Conservation (phyloP, 2,888 invertebrate species). For the Copidosoma aretas region DNA sequence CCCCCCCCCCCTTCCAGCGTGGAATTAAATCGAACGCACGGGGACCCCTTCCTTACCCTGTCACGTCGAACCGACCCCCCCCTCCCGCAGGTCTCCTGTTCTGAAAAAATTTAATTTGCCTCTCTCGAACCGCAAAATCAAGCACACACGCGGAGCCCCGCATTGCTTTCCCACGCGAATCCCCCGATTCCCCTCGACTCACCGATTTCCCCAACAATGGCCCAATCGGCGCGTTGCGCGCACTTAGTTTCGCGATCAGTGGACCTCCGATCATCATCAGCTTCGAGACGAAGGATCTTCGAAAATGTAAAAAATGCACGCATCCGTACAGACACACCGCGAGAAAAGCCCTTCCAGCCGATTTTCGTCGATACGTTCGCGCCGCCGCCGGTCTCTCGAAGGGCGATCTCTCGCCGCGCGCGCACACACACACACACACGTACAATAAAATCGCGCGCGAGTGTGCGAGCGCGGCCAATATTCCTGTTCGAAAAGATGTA, state of each 20-base stretch:
- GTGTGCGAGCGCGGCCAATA: neutral
- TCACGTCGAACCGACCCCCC: too few relatives aligned
- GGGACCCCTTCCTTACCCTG: too few relatives aligned
- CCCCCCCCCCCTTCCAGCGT: too few relatives aligned
- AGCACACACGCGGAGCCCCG: too few relatives aligned
- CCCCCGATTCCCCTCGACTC: neutral
- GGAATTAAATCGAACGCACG: too few relatives aligned
- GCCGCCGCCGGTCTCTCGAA: neutral
- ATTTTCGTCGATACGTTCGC: conserved; percentile 2
- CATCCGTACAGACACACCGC: neutral
- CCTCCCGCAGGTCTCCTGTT: too few relatives aligned
- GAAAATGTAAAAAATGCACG: neutral
- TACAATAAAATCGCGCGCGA: neutral
- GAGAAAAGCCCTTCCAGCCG: conserved; percentile 4
- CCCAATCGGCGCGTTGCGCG: neutral
- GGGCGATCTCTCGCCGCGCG: neutral
- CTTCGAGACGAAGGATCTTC: too few relatives aligned
- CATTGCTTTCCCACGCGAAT: neutral
- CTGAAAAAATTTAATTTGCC: too few relatives aligned
- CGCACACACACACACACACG: neutral
- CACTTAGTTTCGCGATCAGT: too few relatives aligned
- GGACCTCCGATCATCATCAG: too few relatives aligned
- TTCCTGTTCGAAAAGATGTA: neutral
- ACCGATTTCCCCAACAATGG: neutral
- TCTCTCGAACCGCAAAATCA: too few relatives aligned